These are phyloP conservation scores for Porites divaricata DNA, from an alignment of 92 coral and sea anemone species.

Conservation along the genomic window DNA sequence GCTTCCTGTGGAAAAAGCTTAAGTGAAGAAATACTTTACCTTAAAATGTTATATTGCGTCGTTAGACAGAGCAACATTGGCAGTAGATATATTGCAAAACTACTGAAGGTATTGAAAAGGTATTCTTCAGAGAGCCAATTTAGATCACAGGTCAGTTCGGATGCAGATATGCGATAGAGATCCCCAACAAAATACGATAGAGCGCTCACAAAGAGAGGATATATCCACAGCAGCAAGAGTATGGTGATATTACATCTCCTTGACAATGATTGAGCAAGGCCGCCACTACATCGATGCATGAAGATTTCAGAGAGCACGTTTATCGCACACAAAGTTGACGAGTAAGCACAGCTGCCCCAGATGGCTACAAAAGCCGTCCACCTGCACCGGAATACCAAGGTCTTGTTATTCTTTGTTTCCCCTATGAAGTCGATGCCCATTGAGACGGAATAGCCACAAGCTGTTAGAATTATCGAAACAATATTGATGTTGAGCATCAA, in stretches of 20 bases:
- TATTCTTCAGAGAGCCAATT: constrained; percentile 21
- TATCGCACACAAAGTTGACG: constrained; percentile 19
- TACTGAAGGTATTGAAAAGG: not conserved
- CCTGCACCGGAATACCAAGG: not conserved
- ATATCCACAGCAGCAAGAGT: constrained; percentile 9
- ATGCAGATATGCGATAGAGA: not conserved
- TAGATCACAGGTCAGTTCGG: constrained; percentile 17
- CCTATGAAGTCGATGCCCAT: not conserved
- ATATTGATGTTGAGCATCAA: constrained; percentile 17
- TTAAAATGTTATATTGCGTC: constrained; percentile 7
- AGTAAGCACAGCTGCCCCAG: constrained; percentile 4
- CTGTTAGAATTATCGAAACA: not conserved
- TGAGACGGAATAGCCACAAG: not conserved
- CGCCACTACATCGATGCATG: not conserved
- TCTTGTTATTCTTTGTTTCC: not conserved
- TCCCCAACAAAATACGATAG: not conserved
- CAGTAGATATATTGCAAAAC: not conserved
- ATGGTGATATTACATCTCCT: not conserved
- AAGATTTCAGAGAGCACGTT: constrained; percentile 7
- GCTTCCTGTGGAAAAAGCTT: not conserved
- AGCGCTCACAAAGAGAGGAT: not conserved
- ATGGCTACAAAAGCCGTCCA: constrained; percentile 14
- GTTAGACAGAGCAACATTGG: constrained; percentile 11
- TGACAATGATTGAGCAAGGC: not conserved
- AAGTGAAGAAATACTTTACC: constrained; percentile 6